Conservation (phyloP, 2,888 invertebrate genomes). For the Zygaena filipendulae region DNA sequence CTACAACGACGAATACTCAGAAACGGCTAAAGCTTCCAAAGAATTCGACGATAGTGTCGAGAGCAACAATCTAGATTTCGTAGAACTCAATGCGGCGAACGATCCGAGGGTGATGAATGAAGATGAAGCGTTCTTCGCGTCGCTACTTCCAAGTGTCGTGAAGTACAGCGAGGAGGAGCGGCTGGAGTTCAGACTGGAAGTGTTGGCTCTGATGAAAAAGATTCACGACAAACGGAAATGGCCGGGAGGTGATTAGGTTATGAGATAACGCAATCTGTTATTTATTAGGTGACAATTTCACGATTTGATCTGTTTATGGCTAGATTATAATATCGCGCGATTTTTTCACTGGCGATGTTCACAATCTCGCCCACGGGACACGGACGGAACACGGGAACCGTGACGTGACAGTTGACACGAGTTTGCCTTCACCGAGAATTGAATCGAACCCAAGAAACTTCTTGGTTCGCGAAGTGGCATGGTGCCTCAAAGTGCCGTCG, state of each 20-base stretch:
- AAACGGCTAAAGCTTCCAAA: conserved; percentile 9
- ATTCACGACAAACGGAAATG: conserved; percentile 40
- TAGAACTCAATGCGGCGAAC: conserved; percentile 29
- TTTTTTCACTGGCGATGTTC: no score
- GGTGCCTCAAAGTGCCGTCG: no score
- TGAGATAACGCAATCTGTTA: no score
- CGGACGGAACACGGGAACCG: no score
- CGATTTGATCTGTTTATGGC: no score
- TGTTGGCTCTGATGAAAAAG: conserved; percentile 44
- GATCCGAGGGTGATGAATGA: conserved; percentile 56
- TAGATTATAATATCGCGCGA: no score
- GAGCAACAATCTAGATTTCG: conserved; percentile 28
- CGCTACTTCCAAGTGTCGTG: conserved; percentile 46
- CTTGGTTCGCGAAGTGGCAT: no score
- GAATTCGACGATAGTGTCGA: conserved; percentile 10
- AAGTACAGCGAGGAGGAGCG: conserved; percentile 51
- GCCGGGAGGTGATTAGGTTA: conserved; percentile 18
- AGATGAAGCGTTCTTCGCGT: conserved; percentile 59
- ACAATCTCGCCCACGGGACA: no score
- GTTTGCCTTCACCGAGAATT: no score
- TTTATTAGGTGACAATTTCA: no score
- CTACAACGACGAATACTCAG: conserved; percentile 8
- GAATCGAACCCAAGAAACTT: no score
- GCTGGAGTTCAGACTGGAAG: conserved; percentile 51
- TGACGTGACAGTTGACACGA: no score